Base-by-base conservation (phyloP, 2,113 vertebrate genomes). In the Colius striatus region DNA sequence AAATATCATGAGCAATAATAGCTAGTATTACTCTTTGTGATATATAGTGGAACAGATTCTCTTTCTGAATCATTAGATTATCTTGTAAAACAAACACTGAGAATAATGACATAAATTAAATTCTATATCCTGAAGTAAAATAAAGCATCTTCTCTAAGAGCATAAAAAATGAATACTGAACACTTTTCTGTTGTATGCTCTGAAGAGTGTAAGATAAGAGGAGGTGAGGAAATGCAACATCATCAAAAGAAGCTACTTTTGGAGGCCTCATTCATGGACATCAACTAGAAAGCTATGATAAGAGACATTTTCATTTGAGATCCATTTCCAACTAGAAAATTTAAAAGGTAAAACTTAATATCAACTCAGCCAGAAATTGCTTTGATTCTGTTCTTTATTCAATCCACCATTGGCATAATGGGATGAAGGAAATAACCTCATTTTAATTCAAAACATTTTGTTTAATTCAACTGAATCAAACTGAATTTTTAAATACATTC, bases 1-100 rank as follows among this genome's bases (percentile, higher is more conserved):
- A 79, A 0, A 0, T 65, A 95, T 50, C 74, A 70, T 1, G 10
- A 85, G 57, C n/a, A 57, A 55, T 65, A 82, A 50, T 50, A 82
- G 45, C 48, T 87, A 72, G 41, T 76, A 47, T 68, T 87, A 79
- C 30, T 78, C 29, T 89, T 75, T 34, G 50, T 90, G 81, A 47
- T 62, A 70, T 75, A 30, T 15, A 90, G 66, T 76, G 78, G 26
- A 74, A 88, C 25, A 73, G 72, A 90, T 86, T 54, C 47, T 77
- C 72, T 90, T 80, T 54, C 60, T 83, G 27, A 87, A 72, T 94
- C 71, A 79, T 79, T 94, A 45, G 22, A 84, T 82, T 94, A 77
- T 88, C 38, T 91, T 85, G 60, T 63, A 63, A 73, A 95, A 92
- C 47, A 58, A 34, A 48, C 67, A 70, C 12, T 62, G n/a, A 85